A percentile compares a stretch with the other conserved stretches of the same genome.
These are phyloP conservation scores for Helogale parvula DNA, from an alignment of 2,113 vertebrate genomes.

Conservation along the genomic window DNA sequence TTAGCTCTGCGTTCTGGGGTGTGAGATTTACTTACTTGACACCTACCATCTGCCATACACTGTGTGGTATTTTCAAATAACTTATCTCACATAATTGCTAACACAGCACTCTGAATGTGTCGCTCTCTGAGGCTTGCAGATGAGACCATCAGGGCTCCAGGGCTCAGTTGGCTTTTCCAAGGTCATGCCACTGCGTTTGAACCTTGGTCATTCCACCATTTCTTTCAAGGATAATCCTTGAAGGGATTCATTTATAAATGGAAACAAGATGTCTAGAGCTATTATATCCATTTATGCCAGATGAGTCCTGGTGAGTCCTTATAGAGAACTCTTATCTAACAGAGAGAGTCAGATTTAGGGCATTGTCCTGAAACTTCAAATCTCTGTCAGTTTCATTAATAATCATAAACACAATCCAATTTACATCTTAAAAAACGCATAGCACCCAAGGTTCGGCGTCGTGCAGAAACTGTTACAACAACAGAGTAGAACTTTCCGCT, in stretches of 20 bases:
- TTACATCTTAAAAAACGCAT: neutral
- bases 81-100: neutral
- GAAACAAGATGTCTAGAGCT: neutral
- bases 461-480: neutral
- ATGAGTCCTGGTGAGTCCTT: neutral
- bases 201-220: neutral
- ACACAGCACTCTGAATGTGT: neutral
- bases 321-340: neutral
- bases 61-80: neutral
- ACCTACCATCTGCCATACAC: fast-evolving
- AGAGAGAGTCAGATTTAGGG: neutral
- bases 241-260: neutral
- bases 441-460: neutral
- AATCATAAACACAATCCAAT: neutral
- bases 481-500: neutral
- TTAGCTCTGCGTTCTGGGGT: neutral
- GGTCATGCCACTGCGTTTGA: neutral
- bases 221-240: neutral
- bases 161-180: neutral
- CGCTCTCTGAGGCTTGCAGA: neutral
- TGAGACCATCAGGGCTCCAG: neutral
- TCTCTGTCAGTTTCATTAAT: neutral
- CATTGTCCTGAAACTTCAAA: neutral
- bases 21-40: neutral
- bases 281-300: neutral